Evolutionary conservation across 2,888 invertebrate genomes (phyloP).

Genomic region (Drosophila neonasuta): DNA sequence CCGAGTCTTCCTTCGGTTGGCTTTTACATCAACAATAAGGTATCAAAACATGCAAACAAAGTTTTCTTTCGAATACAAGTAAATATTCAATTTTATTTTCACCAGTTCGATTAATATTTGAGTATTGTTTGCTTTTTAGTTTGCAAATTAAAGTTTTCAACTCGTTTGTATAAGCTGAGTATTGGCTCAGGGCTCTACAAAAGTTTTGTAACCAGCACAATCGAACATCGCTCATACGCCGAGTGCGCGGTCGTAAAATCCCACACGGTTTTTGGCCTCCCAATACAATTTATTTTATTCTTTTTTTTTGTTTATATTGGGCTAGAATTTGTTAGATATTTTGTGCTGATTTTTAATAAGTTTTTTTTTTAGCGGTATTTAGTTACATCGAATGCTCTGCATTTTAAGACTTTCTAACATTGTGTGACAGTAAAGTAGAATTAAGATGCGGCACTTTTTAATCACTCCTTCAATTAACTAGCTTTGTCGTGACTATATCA

Average conservation of each 20-base stretch:
- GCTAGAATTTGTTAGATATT: neutral
- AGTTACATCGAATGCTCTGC: no score
- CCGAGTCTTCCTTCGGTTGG: conserved; percentile 35
- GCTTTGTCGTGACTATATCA: neutral
- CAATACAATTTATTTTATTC: conserved; percentile 6
- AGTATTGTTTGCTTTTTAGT: conserved; percentile 41
- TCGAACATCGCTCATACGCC: conserved; percentile 25
- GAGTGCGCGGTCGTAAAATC: neutral
- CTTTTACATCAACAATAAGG: conserved; percentile 21
- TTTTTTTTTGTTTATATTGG: conserved; percentile 16
- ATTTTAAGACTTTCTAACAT: no score
- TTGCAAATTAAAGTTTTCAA: conserved; percentile 35
- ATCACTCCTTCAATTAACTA: no score
- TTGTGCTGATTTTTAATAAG: conserved; percentile 4
- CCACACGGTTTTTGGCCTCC: neutral
- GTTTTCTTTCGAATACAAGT: conserved; percentile 19
- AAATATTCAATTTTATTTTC: conserved; percentile 33
- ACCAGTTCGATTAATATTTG: conserved; percentile 59
- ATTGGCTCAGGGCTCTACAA: conserved; percentile 5
- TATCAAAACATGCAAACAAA: conserved; percentile 29
- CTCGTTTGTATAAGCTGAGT: conserved; percentile 6
- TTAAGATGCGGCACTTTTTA: no score
- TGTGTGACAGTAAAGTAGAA: neutral
- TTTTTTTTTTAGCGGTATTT: no score
- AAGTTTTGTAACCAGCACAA: conserved; percentile 10